phyloP scores from a whole-genome alignment of 2,797 vertebrate species.

The Gallinago stenura region DNA sequence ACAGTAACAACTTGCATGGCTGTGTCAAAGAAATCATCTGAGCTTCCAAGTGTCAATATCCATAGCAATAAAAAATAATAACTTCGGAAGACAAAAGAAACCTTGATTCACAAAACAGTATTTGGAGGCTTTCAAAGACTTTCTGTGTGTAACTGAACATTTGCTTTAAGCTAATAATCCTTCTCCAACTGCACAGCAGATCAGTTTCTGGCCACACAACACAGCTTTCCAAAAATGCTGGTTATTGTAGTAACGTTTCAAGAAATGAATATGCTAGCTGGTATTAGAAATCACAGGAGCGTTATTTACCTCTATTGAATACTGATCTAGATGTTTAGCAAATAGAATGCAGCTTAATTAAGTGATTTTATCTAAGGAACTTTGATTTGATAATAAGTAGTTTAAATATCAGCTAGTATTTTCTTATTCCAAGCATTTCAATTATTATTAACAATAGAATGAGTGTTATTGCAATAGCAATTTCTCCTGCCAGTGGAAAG shows the following conservation, averaged over 20 bases:
- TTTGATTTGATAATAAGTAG: slow-evolving; percentile 62
- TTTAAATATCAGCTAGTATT: slow-evolving; percentile 54
- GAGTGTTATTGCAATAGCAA: background rate
- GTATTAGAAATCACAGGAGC: slow-evolving; percentile 43
- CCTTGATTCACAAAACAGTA: background rate
- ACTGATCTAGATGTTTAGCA: slow-evolving; percentile 42
- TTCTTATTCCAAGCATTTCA: slow-evolving; percentile 50
- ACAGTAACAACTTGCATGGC: slow-evolving; percentile 19
- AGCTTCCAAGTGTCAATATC: slow-evolving; percentile 27
- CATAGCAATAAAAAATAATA: slow-evolving; percentile 32
- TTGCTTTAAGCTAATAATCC: slow-evolving; percentile 39
- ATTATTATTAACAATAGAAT: slow-evolving; percentile 47
- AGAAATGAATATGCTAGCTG: slow-evolving; percentile 26
- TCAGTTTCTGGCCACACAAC: background rate
- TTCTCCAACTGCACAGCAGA: background rate
- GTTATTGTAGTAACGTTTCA: slow-evolving; percentile 42
- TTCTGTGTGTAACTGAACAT: background rate
- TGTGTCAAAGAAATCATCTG: background rate
- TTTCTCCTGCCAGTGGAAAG: slow-evolving; percentile 38
- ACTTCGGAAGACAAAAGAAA: slow-evolving; percentile 22
- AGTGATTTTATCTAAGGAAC: slow-evolving; percentile 52
- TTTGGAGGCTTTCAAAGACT: background rate
- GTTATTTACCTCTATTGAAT: slow-evolving; percentile 64
- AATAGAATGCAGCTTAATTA: slow-evolving; percentile 66
- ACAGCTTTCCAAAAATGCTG: slow-evolving; percentile 29